Percentiles rank a stretch among this genome's conserved stretches.
These are phyloP conservation scores for Hipparchia semele DNA, from an alignment of 2,888 invertebrate genomes.

Conservation along the genomic window DNA sequence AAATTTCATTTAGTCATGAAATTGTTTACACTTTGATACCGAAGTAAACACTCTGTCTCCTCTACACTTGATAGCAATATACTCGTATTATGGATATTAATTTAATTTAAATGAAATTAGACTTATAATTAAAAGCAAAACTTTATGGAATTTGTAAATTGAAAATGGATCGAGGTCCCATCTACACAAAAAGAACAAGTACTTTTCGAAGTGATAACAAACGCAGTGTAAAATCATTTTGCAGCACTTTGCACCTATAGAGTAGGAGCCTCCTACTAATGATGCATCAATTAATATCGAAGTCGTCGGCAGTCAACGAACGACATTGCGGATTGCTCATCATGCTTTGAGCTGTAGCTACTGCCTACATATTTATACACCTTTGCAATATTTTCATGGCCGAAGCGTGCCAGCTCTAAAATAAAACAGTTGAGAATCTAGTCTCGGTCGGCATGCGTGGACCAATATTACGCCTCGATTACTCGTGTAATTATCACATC, in stretches of 20 bases:
- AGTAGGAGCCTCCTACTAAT: conserved; percentile 5
- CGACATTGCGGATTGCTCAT: conserved; percentile 66
- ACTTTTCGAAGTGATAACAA: conserved; percentile 3
- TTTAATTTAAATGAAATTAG: no score
- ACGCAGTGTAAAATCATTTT: conserved; percentile 24
- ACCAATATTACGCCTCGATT: conserved; percentile 52
- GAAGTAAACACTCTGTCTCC: no score
- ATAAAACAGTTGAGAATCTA: conserved; percentile 78
- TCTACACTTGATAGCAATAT: no score
- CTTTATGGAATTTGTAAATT: neutral
- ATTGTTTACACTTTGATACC: no score
- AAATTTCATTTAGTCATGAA: neutral
- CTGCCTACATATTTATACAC: conserved; percentile 48
- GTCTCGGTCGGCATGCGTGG: conserved; percentile 64
- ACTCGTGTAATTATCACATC: conserved; percentile 56
- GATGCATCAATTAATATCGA: conserved; percentile 29
- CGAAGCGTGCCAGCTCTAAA: conserved; percentile 71
- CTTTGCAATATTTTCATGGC: conserved; percentile 75
- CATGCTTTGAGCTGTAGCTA: conserved; percentile 52
- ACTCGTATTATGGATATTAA: no score
- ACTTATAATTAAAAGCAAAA: no score
- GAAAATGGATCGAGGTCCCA: neutral
- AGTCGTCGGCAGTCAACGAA: conserved; percentile 59
- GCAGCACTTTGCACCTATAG: conserved; percentile 23
- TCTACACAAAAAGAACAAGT: neutral